A percentile compares a stretch with the other conserved stretches of the same genome.
These are phyloP conservation scores for Agapornis canus DNA, from an alignment of 2,797 vertebrate genomes.

Conservation along the genomic window DNA sequence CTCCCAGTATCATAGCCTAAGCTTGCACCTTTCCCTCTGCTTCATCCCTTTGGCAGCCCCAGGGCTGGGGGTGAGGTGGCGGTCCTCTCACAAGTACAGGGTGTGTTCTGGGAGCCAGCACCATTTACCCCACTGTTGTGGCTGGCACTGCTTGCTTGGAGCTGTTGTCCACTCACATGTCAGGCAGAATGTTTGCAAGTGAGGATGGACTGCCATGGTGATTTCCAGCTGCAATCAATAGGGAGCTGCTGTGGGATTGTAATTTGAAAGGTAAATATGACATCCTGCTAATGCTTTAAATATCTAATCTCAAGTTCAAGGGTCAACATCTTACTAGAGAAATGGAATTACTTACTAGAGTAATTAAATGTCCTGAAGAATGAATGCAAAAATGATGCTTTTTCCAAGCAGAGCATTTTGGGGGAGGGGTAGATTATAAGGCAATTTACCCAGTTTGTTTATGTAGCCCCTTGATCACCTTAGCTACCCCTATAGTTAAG, in stretches of 20 bases:
- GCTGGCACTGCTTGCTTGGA: not conserved
- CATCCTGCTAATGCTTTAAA: fast-evolving
- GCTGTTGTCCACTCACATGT: not conserved
- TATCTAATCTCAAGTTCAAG: not conserved
- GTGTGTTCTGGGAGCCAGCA: not conserved
- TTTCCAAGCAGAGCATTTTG: not conserved
- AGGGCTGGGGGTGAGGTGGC: fast-evolving
- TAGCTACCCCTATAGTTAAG: not conserved
- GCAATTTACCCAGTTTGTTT: not conserved
- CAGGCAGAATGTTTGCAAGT: not conserved
- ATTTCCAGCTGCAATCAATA: not conserved
- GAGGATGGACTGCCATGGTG: not conserved
- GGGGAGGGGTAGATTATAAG: not conserved
- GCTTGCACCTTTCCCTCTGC: not conserved
- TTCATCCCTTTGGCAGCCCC: fast-evolving
- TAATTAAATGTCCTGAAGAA: not conserved
- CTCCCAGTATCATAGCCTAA: fast-evolving
- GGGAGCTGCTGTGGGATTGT: not conserved
- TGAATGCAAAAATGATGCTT: not conserved
- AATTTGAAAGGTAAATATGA: not conserved
- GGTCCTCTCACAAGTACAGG: not conserved
- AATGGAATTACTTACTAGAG: fast-evolving
- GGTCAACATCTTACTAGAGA: not conserved
- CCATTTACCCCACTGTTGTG: not conserved
- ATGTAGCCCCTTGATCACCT: not conserved